Evolutionary conservation across 2,797 vertebrate species (phyloP).

Genomic region (Nothura maculosa): DNA sequence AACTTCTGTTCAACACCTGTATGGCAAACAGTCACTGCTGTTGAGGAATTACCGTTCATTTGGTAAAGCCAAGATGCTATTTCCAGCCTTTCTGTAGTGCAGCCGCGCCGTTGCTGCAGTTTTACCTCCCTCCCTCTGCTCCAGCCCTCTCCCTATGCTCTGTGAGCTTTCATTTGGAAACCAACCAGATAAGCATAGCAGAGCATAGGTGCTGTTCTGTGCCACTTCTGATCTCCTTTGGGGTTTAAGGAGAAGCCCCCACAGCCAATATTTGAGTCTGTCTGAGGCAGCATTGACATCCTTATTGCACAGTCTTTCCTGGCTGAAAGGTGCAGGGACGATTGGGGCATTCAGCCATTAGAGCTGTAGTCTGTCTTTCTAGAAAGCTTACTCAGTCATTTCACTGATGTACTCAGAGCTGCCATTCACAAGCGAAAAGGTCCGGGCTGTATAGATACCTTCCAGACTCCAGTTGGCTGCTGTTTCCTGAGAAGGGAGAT

Average conservation of each 20-base stretch:
- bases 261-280: neutral
- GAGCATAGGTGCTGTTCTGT: neutral
- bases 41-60: neutral
- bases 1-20: neutral
- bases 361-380: neutral
- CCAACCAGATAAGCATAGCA: neutral
- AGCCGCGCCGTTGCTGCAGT: neutral
- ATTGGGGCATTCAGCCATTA: neutral
- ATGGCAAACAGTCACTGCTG: neutral
- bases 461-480: neutral
- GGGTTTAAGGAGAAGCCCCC: neutral
- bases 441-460: neutral
- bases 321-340: neutral
- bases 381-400: neutral
- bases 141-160: neutral
- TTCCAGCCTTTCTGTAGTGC: neutral
- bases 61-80: neutral
- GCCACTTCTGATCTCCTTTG: neutral
- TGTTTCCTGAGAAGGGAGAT: neutral
- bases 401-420: neutral
- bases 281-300: neutral
- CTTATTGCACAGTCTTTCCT: neutral
- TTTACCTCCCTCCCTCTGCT: neutral
- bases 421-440: neutral
- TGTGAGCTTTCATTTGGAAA: neutral